Evolutionary conservation across 2,888 invertebrate genomes (phyloP).

Genomic region (Prosapia bicincta): DNA sequence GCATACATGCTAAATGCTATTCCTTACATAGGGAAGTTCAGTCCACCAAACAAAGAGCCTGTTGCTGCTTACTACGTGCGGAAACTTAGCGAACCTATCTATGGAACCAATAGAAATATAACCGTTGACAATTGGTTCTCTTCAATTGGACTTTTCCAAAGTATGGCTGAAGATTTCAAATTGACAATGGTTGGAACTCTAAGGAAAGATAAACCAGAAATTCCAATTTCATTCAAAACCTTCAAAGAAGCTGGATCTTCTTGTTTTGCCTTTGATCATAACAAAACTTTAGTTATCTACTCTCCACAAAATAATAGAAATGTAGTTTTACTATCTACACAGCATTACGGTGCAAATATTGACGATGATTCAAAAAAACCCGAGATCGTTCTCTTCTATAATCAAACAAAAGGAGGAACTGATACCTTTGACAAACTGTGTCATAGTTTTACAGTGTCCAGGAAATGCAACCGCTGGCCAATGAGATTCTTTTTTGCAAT

Average conservation of each 20-base stretch:
- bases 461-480: slow-evolving; percentile 39
- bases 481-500: slow-evolving; percentile 34
- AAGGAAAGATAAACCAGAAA: slow-evolving; percentile 22
- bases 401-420: too few species aligned
- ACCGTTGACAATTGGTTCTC: slow-evolving; percentile 23
- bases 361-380: slow-evolving; percentile 33
- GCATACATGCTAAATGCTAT: slow-evolving; percentile 15
- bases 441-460: slow-evolving; percentile 34
- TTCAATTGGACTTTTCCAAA: slow-evolving; percentile 13
- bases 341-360: slow-evolving; percentile 12
- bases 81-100: slow-evolving; percentile 18
- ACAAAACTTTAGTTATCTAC: not conserved
- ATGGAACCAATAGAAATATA: slow-evolving; percentile 15
- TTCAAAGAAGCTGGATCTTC: slow-evolving; percentile 6
- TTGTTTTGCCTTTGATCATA: slow-evolving; percentile 5
- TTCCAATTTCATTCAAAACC: slow-evolving; percentile 5
- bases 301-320: not conserved
- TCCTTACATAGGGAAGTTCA: slow-evolving; percentile 17
- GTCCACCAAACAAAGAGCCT: slow-evolving; percentile 12
- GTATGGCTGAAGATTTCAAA: slow-evolving; percentile 6
- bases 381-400: slow-evolving; percentile 37
- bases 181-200: slow-evolving; percentile 22
- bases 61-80: slow-evolving; percentile 8
- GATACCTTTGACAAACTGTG: slow-evolving; percentile 39
- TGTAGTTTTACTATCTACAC: not conserved